Evolutionary conservation across 2,797 vertebrate genomes (phyloP).

Genomic region (Hyperoplus immaculatus): DNA sequence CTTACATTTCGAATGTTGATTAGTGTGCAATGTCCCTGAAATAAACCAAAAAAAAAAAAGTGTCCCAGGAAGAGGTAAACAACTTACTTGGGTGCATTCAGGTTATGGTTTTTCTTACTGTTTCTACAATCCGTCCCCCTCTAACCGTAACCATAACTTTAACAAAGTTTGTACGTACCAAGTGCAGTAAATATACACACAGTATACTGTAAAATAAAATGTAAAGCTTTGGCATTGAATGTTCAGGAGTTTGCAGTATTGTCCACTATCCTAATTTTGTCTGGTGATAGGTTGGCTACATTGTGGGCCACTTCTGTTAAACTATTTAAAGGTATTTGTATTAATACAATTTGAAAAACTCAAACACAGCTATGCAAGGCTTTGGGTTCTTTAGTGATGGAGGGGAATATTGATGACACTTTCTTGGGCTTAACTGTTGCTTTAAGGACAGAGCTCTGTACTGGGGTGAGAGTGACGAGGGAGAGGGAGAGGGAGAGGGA

Average conservation of each 20-base stretch:
- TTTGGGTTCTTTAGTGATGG: neutral
- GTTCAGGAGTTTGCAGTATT: neutral
- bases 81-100: too few species aligned
- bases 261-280: neutral
- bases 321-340: neutral
- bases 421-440: constrained; percentile 27
- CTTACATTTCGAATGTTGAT: too few species aligned
- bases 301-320: neutral
- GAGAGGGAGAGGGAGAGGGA: constrained; percentile 31
- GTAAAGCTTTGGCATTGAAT: neutral
- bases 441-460: constrained; percentile 52
- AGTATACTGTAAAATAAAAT: neutral
- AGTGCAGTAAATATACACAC: neutral
- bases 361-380: neutral
- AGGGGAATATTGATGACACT: neutral
- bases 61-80: too few species aligned
- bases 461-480: constrained; percentile 31
- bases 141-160: neutral
- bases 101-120: neutral
- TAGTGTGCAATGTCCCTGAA: too few species aligned
- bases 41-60: too few species aligned
- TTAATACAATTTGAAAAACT: neutral
- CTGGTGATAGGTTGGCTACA: neutral
- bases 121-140: too few species aligned
- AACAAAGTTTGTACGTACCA: neutral